These are phyloP conservation scores for Scrobipalpa atriplicella DNA, from an alignment of 2,888 invertebrate genomes.

Conservation along the genomic window DNA sequence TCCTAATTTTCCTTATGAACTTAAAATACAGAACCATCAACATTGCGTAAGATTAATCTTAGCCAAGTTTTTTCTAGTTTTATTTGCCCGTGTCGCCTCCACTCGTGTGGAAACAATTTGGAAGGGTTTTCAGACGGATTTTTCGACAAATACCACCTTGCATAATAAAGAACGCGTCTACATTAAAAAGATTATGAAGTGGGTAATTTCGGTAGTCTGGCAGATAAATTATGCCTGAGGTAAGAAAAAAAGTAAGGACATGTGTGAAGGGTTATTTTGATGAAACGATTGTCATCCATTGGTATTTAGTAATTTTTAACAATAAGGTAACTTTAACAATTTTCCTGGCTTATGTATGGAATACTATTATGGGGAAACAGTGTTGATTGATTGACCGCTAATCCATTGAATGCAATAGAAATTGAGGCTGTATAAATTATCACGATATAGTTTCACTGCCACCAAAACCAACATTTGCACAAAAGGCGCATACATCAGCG, in stretches of 20 bases:
- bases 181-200: not conserved
- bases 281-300: no score
- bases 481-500: not conserved
- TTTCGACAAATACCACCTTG: conserved; percentile 11
- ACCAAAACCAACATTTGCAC: not conserved
- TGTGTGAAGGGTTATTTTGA: no score
- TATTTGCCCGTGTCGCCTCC: conserved; percentile 13
- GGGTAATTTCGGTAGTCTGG: not conserved
- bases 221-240: not conserved
- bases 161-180: not conserved
- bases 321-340: no score
- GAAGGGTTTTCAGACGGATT: conserved; percentile 19
- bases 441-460: no score
- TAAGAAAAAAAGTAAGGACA: no score
- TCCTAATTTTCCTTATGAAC: no score
- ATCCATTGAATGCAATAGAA: no score
- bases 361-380: no score
- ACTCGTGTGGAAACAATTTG: conserved; percentile 15
- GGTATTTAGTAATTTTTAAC: no score
- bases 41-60: not conserved
- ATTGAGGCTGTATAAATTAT: no score
- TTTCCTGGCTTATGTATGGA: no score
- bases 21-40: not conserved
- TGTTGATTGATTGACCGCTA: no score
- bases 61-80: not conserved